Evolutionary conservation across 37 sponge, comb jelly and placozoan species (phyloP).

Genomic region (Beroe forskalii): DNA sequence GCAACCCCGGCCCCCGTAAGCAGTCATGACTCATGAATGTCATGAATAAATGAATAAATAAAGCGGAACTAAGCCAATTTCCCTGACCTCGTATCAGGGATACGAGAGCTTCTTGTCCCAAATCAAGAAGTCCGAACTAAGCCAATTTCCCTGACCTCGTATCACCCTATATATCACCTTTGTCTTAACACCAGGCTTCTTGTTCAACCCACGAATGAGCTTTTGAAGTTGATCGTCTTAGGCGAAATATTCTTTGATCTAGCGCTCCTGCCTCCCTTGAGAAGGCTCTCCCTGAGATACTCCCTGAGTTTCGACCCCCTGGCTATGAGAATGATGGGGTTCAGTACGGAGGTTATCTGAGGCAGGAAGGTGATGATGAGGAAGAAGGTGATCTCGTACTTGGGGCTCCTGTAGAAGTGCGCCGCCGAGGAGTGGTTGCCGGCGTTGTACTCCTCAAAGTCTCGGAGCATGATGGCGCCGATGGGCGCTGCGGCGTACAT

Average conservation of each 20-base stretch:
- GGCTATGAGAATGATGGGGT: slow-evolving; percentile 39
- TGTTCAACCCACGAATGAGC: too few relatives aligned
- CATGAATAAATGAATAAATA: too few relatives aligned
- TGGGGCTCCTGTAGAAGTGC: not conserved
- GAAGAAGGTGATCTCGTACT: slow-evolving; percentile 35
- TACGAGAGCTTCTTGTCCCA: too few relatives aligned
- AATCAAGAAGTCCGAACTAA: too few relatives aligned
- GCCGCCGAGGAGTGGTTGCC: not conserved
- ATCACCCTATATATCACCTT: too few relatives aligned
- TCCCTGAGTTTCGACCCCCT: slow-evolving; percentile 3
- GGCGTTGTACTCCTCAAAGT: slow-evolving; percentile 48
- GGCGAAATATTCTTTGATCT: not conserved
- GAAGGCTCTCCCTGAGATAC: not conserved
- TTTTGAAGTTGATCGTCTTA: too few relatives aligned
- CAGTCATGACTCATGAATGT: too few relatives aligned
- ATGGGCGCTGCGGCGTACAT: slow-evolving; percentile 41
- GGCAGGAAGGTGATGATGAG: slow-evolving; percentile 6
- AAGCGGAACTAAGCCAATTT: too few relatives aligned
- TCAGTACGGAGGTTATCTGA: slow-evolving; percentile 36
- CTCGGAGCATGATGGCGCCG: not conserved
- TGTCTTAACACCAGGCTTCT: too few relatives aligned
- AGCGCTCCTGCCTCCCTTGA: not conserved
- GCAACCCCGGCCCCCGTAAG: too few relatives aligned
- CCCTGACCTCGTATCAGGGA: too few relatives aligned
- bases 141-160: too few relatives aligned